Percentiles rank a stretch among this genome's conserved stretches.
Conservation (phyloP, 1,140 invertebrate genomes). For the Mycetomoellerius zeteki region DNA sequence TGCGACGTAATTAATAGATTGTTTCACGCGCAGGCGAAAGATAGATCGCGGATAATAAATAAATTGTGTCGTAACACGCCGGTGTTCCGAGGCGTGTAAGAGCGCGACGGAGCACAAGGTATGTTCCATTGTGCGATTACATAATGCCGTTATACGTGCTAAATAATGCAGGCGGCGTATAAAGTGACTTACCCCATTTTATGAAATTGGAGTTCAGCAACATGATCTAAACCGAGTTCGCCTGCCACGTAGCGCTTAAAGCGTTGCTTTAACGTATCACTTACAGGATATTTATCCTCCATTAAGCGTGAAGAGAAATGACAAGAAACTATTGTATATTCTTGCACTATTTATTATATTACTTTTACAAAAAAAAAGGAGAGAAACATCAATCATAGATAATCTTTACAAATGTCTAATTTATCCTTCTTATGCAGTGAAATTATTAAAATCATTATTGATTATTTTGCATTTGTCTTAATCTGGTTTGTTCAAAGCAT, state of each 20-base stretch:
- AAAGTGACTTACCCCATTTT: constrained; percentile 58
- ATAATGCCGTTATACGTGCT: constrained; percentile 53
- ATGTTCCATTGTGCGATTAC: constrained; percentile 55
- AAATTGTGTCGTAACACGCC: constrained; percentile 41
- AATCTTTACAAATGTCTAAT: background rate
- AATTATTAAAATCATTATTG: background rate
- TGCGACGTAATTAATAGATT: constrained; percentile 44
- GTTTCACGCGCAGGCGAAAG: constrained; percentile 25
- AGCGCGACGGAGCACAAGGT: constrained; percentile 18
- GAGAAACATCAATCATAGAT: background rate
- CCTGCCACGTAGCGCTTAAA: constrained; percentile 41
- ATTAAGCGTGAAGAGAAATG: constrained; percentile 4
- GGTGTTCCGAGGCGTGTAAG: constrained; percentile 9
- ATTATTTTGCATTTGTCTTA: no score
- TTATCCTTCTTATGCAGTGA: background rate
- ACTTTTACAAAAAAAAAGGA: background rate
- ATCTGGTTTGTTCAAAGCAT: background rate
- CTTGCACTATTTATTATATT: background rate
- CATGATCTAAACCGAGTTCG: constrained; percentile 54
- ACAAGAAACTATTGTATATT: background rate
- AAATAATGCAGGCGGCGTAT: constrained; percentile 58
- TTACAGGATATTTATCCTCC: constrained; percentile 43
- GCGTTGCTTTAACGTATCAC: constrained; percentile 18
- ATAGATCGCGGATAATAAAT: constrained; percentile 51
- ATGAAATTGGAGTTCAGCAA: constrained; percentile 59